Evolutionary conservation across 1,140 invertebrate genomes (phyloP).

Genomic region (Apis dorsata): DNA sequence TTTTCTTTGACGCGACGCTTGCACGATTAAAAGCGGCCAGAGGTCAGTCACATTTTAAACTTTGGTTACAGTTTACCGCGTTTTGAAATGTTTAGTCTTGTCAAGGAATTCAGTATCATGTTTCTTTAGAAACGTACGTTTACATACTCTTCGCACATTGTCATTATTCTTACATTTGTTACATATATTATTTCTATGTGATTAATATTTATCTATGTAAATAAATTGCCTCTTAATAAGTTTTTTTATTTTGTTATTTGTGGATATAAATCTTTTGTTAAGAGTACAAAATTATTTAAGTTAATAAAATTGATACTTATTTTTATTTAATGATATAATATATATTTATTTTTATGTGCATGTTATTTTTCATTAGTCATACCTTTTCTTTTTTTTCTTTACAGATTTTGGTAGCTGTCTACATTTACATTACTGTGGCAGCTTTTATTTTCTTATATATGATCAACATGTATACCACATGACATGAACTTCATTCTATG

Average conservation of each 20-base stretch:
- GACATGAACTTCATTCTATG: slow-evolving; percentile 62
- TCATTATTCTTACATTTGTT: neutral
- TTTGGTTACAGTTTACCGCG: slow-evolving; percentile 44
- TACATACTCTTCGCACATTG: neutral
- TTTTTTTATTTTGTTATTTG: neutral
- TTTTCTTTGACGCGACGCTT: slow-evolving; percentile 48
- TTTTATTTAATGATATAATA: neutral
- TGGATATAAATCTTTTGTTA: slow-evolving; percentile 14
- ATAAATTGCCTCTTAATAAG: neutral
- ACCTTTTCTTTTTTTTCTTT: slow-evolving; percentile 49
- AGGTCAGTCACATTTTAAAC: slow-evolving; percentile 55
- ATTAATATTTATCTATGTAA: neutral
- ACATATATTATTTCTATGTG: neutral
- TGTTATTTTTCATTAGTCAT: neutral
- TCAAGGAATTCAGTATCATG: neutral
- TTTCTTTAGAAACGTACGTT: neutral
- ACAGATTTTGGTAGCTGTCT: slow-evolving; percentile 58
- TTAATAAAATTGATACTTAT: neutral
- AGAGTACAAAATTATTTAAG: neutral
- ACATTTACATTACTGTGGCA: slow-evolving; percentile 44
- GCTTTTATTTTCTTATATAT: slow-evolving; percentile 49
- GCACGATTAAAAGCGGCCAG: slow-evolving; percentile 33
- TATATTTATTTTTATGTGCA: neutral
- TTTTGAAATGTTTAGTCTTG: slow-evolving; percentile 6
- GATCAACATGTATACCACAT: slow-evolving; percentile 66